Evolutionary conservation across 2,888 invertebrate genomes (phyloP).

Genomic region (Mythimna pallens): DNA sequence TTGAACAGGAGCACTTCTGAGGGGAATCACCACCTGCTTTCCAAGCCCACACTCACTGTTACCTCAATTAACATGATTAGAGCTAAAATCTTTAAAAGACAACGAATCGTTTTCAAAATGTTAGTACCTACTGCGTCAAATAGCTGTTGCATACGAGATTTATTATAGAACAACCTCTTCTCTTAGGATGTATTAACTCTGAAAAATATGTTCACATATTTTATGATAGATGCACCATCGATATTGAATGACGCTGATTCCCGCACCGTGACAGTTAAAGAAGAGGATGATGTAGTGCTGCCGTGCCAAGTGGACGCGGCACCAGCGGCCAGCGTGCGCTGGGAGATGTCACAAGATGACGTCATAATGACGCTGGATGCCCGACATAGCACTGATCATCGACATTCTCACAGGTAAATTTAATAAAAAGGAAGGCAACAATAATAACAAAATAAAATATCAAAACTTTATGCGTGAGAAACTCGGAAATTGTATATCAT

Average conservation of each 20-base stretch:
- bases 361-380: constrained; percentile 70
- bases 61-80: no score
- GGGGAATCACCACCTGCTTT: no score
- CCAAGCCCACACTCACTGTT: no score
- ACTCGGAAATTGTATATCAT: no score
- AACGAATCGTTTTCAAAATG: not conserved
- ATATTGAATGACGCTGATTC: constrained; percentile 68
- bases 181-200: no score
- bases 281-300: constrained; percentile 72
- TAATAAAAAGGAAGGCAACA: no score
- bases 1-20: no score
- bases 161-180: not conserved
- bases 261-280: constrained; percentile 67
- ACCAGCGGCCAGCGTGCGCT: constrained; percentile 77
- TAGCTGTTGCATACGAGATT: not conserved
- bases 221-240: constrained; percentile 75
- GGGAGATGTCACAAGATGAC: constrained; percentile 79
- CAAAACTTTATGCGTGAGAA: no score
- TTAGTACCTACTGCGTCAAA: not conserved
- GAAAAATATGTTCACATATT: no score
- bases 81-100: not conserved
- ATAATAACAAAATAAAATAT: no score
- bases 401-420: constrained; percentile 74
- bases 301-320: constrained; percentile 78
- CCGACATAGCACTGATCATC: constrained; percentile 72